Evolutionary conservation across 2,797 vertebrate species (phyloP), one percentile per base, ranked within the genome.

Genomic region (Petrocephalus schoutedeni): DNA sequence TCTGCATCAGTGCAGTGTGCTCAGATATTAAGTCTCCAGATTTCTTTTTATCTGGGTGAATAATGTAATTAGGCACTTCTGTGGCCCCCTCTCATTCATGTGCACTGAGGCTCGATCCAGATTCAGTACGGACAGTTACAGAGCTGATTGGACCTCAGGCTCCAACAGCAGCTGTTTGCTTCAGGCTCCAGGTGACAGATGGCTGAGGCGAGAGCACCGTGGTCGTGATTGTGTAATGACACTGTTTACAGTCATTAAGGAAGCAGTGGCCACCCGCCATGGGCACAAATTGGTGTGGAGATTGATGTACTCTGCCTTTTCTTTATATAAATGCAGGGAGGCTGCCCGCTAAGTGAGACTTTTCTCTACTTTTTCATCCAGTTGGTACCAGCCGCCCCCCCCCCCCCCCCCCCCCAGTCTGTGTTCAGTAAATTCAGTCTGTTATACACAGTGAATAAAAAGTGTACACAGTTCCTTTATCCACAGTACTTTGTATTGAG

Each of bases 121-220:
- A 80, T 80, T 85, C 36, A 41, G 36, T 2, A 1, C 36, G 36
- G 36, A 41, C 36, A 41, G 36, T 41, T 41, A 41, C 2, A 41
- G 36, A 41, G 36, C 36, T 41, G 36, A 41, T 41, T 41, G 36
- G 36, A 41, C 36, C 36, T 41, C 64, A 16, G 56, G n/a, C 84
- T 89, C 82, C 4, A 8, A 61, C 36, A 87, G 85, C 88, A 88
- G 88, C 88, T 89, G 89, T 71, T 58, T 41, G 67, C 80, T 21
- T 58, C 67, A 84, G 23, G 77, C 59, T 57, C 74, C 49, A 49
- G 36, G 88, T 67, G 86, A 80, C 88, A 90, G 89, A 90, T 90
- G 89, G 89, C 86, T 64, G 61, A 80, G 56, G 54, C 84, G 64
- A 88, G 32, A 88, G 88, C 77, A 77, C 71, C 0, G 51, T 23